phyloP scores from a whole-genome alignment of 23 tunicate genomes.

The Clavelina lepadiformis region DNA sequence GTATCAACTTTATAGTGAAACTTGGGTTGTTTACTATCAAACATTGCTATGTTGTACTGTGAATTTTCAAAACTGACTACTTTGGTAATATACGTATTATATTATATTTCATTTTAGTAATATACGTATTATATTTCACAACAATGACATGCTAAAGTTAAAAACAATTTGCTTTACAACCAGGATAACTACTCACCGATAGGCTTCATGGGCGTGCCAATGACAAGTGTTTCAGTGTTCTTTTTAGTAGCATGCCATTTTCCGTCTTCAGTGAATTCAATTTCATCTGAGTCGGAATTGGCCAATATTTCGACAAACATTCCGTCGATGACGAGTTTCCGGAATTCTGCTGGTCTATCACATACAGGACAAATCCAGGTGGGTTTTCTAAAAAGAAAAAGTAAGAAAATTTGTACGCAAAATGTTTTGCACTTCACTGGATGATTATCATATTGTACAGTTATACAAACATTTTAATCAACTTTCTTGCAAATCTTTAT shows the following conservation, averaged over 20 bases:
- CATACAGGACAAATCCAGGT: conserved; percentile 97
- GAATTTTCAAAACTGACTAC: no score
- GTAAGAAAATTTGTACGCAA: no score
- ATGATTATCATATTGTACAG: no score
- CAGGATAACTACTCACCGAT: conserved; percentile 31
- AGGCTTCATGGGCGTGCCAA: conserved; percentile 47
- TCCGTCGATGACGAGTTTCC: conserved; percentile 36
- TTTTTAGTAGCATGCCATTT: conserved; percentile 55
- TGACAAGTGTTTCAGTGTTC: conserved; percentile 35
- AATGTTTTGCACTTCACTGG: no score
- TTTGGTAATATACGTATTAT: no score
- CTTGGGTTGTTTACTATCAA: no score
- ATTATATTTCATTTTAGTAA: no score
- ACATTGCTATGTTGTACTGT: no score
- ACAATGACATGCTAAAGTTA: background rate
- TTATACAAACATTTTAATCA: no score
- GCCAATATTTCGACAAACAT: conserved; percentile 57
- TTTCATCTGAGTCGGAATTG: conserved; percentile 40
- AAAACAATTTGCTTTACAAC: background rate
- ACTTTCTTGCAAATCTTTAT: no score
- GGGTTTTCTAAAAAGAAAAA: conserved; percentile 62
- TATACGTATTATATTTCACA: background rate
- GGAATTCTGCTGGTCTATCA: conserved; percentile 63
- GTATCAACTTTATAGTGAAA: no score
- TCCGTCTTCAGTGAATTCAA: conserved; percentile 72